These are phyloP conservation scores for Xiphias gladius DNA, from an alignment of 2,113 vertebrate genomes.

Conservation along the genomic window DNA sequence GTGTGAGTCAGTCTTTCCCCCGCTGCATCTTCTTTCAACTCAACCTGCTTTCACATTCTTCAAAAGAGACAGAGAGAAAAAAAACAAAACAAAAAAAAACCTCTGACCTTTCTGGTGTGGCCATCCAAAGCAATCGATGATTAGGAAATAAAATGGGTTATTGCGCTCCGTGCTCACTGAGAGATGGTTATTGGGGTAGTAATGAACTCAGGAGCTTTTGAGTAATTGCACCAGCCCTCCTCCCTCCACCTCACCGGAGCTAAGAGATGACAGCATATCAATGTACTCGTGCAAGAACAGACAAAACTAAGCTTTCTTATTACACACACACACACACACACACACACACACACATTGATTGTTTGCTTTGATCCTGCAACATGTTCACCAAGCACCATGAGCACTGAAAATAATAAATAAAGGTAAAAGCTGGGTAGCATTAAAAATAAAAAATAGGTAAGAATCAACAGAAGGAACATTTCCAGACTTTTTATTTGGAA, in stretches of 20 bases:
- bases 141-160: conserved; percentile 77
- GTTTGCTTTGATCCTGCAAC: neutral
- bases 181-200: conserved; percentile 72
- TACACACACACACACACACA: neutral
- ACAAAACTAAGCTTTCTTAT: neutral
- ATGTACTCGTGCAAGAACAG: neutral
- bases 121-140: conserved; percentile 68
- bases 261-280: conserved; percentile 1
- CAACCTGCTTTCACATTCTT: conserved; percentile 27
- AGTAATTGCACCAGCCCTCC: conserved; percentile 46
- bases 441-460: neutral
- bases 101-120: conserved; percentile 66
- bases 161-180: conserved; percentile 57
- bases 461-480: neutral
- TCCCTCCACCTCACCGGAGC: conserved; percentile 2
- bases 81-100: neutral
- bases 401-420: neutral
- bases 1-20: conserved; percentile 33
- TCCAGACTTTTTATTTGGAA: neutral
- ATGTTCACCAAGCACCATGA: neutral
- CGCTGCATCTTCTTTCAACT: conserved; percentile 5
- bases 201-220: conserved; percentile 67
- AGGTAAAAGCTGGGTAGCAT: neutral
- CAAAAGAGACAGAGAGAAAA: neutral
- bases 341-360: neutral